Conservation (phyloP, 2,113 vertebrate genomes). For the Gymnocephalus cernua region DNA sequence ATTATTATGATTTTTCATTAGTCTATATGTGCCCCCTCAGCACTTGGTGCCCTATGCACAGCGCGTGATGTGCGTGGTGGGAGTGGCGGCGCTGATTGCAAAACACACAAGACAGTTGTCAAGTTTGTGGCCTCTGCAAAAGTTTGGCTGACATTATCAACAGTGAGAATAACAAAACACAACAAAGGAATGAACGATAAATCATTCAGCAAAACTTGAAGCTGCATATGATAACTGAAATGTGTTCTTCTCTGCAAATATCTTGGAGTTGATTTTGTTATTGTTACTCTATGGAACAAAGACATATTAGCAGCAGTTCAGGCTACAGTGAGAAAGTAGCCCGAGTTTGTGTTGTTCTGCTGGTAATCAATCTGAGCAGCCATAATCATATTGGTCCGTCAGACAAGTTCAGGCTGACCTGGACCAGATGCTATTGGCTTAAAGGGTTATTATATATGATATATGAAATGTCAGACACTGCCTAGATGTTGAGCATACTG, state of each 20-base stretch:
- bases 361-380: not conserved
- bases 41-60: too few species aligned
- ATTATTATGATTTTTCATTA: too few species aligned
- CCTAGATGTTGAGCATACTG: not conserved
- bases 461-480: not conserved
- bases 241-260: not conserved
- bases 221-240: slow-evolving; percentile 15
- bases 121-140: not conserved
- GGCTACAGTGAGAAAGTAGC: not conserved
- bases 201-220: slow-evolving; percentile 49
- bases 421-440: not conserved
- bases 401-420: slow-evolving; percentile 7
- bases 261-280: not conserved
- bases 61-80: too few species aligned
- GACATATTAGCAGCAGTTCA: not conserved
- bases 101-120: slow-evolving; percentile 3
- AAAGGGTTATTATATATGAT: not conserved
- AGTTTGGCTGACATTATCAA: slow-evolving; percentile 8
- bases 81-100: too few species aligned
- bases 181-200: slow-evolving; percentile 3
- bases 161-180: slow-evolving; percentile 15
- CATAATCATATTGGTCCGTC: not conserved
- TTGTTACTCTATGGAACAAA: not conserved
- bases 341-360: not conserved
- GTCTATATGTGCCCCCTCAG: too few species aligned